Conservation (phyloP, 1,140 invertebrate species). For the Papilio xuthus region DNA sequence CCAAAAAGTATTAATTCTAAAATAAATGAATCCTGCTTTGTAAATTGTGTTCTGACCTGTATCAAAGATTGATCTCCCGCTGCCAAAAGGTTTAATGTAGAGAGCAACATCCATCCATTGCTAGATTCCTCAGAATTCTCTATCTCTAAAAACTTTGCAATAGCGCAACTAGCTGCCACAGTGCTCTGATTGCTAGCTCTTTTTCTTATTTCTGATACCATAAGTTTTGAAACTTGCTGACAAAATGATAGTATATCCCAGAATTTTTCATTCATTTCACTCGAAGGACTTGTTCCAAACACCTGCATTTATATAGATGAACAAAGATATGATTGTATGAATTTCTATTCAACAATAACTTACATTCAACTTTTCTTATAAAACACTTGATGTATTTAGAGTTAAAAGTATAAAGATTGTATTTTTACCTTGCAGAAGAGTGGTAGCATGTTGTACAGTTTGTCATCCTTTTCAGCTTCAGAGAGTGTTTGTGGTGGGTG, state of each 20-base stretch:
- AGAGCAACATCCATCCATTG: constrained; percentile 98
- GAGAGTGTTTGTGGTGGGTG: constrained; percentile 91
- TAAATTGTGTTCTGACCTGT: constrained; percentile 54
- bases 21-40: not conserved
- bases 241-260: constrained; percentile 96
- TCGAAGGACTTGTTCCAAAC: constrained; percentile 93
- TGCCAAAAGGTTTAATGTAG: constrained; percentile 94
- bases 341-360: not conserved
- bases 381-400: not conserved
- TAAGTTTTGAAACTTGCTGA: constrained; percentile 96
- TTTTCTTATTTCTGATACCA: constrained; percentile 96
- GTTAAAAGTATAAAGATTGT: not conserved
- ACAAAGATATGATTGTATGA: not conserved
- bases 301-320: constrained; percentile 84
- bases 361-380: not conserved
- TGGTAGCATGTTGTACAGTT: constrained; percentile 98
- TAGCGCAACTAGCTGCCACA: constrained; percentile 96
- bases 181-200: constrained; percentile 97
- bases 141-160: constrained; percentile 97
- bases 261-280: constrained; percentile 97
- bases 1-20: not conserved
- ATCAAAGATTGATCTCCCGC: constrained; percentile 87
- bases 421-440: constrained; percentile 96
- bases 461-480: constrained; percentile 94
- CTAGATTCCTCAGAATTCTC: constrained; percentile 95